These are phyloP conservation scores for Eutolmus rufibarbis DNA, from an alignment of 2,888 invertebrate genomes.

Conservation along the genomic window DNA sequence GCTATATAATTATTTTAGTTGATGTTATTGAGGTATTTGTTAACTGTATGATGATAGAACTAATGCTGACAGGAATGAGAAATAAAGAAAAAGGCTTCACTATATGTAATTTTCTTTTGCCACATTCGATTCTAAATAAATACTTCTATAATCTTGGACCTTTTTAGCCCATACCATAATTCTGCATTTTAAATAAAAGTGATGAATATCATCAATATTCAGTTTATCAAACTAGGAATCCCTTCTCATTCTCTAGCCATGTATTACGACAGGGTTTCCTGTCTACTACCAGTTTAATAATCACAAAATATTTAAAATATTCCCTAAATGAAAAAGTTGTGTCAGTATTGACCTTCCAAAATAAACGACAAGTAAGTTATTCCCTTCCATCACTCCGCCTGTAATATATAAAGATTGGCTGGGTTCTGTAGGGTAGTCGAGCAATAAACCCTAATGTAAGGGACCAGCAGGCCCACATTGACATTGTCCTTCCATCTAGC, in stretches of 20 bases:
- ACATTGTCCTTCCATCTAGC: not conserved
- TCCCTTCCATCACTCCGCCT: not conserved
- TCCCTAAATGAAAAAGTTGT: not conserved
- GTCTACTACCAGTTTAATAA: not conserved
- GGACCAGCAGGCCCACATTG: not conserved
- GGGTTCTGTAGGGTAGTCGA: not conserved
- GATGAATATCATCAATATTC: not conserved
- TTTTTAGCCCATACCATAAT: not conserved
- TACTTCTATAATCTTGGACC: not conserved
- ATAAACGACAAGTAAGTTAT: not conserved
- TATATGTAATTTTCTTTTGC: too few relatives aligned
- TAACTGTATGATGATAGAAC: too few relatives aligned
- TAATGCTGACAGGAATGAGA: too few relatives aligned
- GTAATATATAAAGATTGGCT: not conserved
- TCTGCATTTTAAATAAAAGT: not conserved
- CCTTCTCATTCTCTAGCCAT: not conserved
- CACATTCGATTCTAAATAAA: not conserved
- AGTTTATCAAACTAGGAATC: not conserved
- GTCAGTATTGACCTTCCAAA: not conserved
- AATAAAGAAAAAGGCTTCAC: too few relatives aligned
- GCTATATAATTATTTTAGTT: too few relatives aligned
- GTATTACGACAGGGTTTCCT: not conserved
- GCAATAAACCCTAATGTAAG: not conserved
- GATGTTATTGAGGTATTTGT: too few relatives aligned
- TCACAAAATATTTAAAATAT: not conserved